Conservation (phyloP, 2,888 invertebrate species). For the Mesorhabditis spiculigera region DNA sequence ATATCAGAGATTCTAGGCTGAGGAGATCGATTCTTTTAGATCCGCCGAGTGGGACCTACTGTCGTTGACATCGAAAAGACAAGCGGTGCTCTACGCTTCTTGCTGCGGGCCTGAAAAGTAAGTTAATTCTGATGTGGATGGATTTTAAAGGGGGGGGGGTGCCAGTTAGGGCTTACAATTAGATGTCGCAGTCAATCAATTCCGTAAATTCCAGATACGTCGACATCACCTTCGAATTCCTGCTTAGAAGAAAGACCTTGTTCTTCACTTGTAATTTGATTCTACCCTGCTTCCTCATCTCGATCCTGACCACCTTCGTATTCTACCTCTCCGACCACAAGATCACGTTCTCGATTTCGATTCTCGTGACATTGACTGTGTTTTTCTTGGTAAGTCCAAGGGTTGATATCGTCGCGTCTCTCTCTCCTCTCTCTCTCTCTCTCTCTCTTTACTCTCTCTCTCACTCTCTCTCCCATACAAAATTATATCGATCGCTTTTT, state of each 20-base stretch:
- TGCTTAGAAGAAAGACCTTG: slow-evolving; percentile 49
- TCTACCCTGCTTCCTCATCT: slow-evolving; percentile 57
- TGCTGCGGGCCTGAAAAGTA: slow-evolving; percentile 59
- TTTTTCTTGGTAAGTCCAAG: slow-evolving; percentile 56
- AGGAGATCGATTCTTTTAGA: too few relatives aligned
- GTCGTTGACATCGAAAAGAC: slow-evolving; percentile 49
- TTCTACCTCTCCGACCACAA: slow-evolving; percentile 59
- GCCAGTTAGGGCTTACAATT: too few relatives aligned
- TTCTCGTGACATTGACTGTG: slow-evolving; percentile 58
- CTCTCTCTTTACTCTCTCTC: too few relatives aligned
- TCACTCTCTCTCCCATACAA: not conserved
- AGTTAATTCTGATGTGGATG: too few relatives aligned
- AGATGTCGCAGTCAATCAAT: too few relatives aligned
- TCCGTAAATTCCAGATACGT: not conserved
- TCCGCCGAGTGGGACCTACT: slow-evolving; percentile 59
- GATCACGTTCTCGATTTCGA: slow-evolving; percentile 58
- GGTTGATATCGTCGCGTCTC: not conserved
- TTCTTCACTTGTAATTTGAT: slow-evolving; percentile 58
- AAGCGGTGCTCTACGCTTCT: slow-evolving; percentile 54
- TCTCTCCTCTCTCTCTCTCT: too few relatives aligned
- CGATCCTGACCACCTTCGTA: slow-evolving; percentile 57
- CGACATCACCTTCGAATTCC: slow-evolving; percentile 11
- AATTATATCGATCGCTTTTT: slow-evolving; percentile 9
- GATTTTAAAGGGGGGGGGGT: too few relatives aligned
- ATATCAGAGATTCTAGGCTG: not conserved